Base-by-base conservation (phyloP, 2,888 invertebrate species). In the Dasysyrphus albostriatus region DNA sequence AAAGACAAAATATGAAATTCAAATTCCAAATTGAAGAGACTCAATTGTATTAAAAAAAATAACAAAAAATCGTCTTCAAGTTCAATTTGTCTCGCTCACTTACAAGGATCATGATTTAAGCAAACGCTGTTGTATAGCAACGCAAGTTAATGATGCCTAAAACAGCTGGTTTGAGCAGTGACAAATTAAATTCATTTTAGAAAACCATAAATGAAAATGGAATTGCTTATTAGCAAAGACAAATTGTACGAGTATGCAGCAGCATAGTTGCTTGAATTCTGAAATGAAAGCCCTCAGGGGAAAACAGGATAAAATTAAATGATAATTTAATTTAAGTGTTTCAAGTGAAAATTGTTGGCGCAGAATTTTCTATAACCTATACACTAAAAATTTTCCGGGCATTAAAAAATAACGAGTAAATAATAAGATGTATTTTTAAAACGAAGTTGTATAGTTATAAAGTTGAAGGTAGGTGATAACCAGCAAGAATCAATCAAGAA, bases 131-230 rank as follows among this genome's bases (percentile, higher is more conserved):
- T 39, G 70, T 65, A 39, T 63, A 79, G 49, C 44, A 75, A 42
- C 65, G 56, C 49, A 76, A 80, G 75, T 80, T 59, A 81, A 81
- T 85, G 81, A 51, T 85, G 69, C 44, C 70, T 61, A 58, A 80
- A 81, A 77, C 81, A 61, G 67, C 61, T 56, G 44, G 67, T 42
- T 49, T 24, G 61, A 65, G 58, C 56, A 54, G 47, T n/a, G 44
- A 39, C 39, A 56, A 81, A 74, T 77, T 77, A 73, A 74, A 82
- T 77, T 74, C 32, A 85, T 73, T 73, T 14, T 14, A 58, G 42
- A 49, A 69, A 54, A 54, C 69, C 69, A 54, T 69, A 69, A 69
- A 34, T 39, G 69, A 69, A 29, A 56, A 47, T 61, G 65, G 42
- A 70, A 61, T 65, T 74, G 73, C 59, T 79, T 54, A 56, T 78